Evolutionary conservation across 2,888 invertebrate genomes (phyloP).

Genomic region (Caenorhabditis sp.): DNA sequence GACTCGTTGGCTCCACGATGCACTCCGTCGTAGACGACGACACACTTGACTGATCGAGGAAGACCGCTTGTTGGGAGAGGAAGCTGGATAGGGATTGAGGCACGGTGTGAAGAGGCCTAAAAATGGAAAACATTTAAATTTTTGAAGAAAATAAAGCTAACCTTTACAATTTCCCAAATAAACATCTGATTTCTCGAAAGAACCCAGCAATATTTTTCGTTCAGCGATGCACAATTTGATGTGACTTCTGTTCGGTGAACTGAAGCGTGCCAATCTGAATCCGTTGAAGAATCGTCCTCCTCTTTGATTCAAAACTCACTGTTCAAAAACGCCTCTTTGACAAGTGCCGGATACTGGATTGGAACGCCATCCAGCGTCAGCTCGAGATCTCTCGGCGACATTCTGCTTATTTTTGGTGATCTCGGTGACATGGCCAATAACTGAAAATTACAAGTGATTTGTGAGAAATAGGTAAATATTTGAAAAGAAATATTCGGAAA

Average conservation of each 20-base stretch:
- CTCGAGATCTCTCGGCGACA: slow-evolving; percentile 46
- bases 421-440: neutral
- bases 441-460: too few relatives aligned
- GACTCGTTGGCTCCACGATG: neutral
- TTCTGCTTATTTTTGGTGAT: neutral
- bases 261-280: slow-evolving; percentile 48
- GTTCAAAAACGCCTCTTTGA: slow-evolving; percentile 60
- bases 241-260: slow-evolving; percentile 45
- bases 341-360: slow-evolving; percentile 63
- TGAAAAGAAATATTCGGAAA: slow-evolving; percentile 1
- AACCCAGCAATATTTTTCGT: slow-evolving; percentile 61
- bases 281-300: neutral
- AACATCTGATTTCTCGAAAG: slow-evolving; percentile 50
- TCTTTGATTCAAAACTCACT: slow-evolving; percentile 23
- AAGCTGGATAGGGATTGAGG: slow-evolving; percentile 39
- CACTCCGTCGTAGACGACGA: slow-evolving; percentile 51
- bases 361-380: slow-evolving; percentile 50
- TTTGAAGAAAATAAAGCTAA: neutral
- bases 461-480: too few relatives aligned
- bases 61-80: slow-evolving; percentile 56
- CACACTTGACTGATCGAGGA: slow-evolving; percentile 48
- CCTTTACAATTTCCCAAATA: slow-evolving; percentile 56
- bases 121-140: neutral
- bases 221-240: slow-evolving; percentile 54
- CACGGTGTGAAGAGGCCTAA: slow-evolving; percentile 26